Evolutionary conservation across 1,140 invertebrate species (phyloP).

Genomic region (Zaprionus nigranus): DNA sequence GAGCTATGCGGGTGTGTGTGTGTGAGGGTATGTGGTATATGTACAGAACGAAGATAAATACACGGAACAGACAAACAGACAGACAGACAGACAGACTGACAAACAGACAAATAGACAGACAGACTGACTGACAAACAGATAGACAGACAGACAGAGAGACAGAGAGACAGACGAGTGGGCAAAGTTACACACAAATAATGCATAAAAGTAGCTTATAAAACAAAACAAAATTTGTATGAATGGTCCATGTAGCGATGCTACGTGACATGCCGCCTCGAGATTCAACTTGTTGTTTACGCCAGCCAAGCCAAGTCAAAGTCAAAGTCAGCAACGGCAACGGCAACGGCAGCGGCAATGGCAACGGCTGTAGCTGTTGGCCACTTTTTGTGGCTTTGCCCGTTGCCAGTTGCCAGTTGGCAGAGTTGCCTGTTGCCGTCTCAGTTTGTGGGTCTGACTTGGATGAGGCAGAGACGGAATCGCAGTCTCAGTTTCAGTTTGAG

Average conservation of each 20-base stretch:
- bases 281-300: slow-evolving; percentile 69
- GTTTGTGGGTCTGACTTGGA: too few species aligned
- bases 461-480: neutral
- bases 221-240: slow-evolving; percentile 83
- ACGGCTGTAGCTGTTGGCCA: slow-evolving; percentile 36
- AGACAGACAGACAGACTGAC: slow-evolving; percentile 11
- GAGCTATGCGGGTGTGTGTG: slow-evolving; percentile 1
- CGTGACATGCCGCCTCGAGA: slow-evolving; percentile 79
- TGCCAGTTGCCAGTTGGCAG: slow-evolving; percentile 30
- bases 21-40: slow-evolving; percentile 2
- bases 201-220: slow-evolving; percentile 82
- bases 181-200: slow-evolving; percentile 81
- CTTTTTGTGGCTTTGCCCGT: slow-evolving; percentile 64
- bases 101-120: slow-evolving; percentile 15
- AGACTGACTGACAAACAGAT: slow-evolving; percentile 15
- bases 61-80: slow-evolving; percentile 27
- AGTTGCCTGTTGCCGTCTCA: slow-evolving; percentile 55
- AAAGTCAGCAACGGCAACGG: neutral
- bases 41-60: slow-evolving; percentile 30
- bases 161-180: slow-evolving; percentile 12
- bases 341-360: neutral
- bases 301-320: slow-evolving; percentile 10
- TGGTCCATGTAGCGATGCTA: slow-evolving; percentile 78
- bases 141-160: too few species aligned
- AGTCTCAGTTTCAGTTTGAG: neutral